Base-by-base conservation (phyloP, 2,888 invertebrate species). In the Stenolophus ochropezus region DNA sequence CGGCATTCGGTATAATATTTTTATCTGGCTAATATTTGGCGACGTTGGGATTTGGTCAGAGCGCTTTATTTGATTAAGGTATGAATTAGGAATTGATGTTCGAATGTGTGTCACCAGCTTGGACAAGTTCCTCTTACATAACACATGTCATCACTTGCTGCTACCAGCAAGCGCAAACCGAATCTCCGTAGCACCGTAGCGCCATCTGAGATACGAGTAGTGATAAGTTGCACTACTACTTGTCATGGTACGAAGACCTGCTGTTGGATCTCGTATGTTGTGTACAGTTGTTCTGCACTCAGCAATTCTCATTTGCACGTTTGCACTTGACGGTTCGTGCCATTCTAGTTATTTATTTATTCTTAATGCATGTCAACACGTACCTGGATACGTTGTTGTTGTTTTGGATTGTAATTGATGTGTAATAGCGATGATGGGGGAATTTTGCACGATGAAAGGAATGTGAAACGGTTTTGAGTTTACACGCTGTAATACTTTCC, bases 281-380 rank as follows among this genome's bases (percentile, higher is more conserved):
- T 11, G 20, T 56, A 20, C 56, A 11, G 21, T 20, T 56, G 56
- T 56, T 56, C 56, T 20, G 56, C 21, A 56, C 56, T 56, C 56
- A 42, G 61, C 25, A 23, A 61, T 61, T 71, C 33, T 71, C 71
- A 71, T 71, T 71, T 71, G 21, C 61, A 25, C 61, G 33, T 61
- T 61, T 11, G 42, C 47, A 42, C 71, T 71, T 71, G 71, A 61
- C 61, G 61, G 23, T 61, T 61, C 61, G 25, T 61, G 61, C 61
- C 61, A 61, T 61, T 61, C 25, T 14, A 61, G 11, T 42, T 71
- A 42, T 42, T 42, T 71, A 65, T 71, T 71, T 71, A 42, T 71
- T 71, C 42, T 71, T 71, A 71, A 71, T 71, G 42, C 42, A 33
- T 47, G 71, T 71, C 71, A 42, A 71, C 71, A 71, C 71, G 71